Base-by-base conservation (phyloP, 1,140 invertebrate species). In the Lerema accius region DNA sequence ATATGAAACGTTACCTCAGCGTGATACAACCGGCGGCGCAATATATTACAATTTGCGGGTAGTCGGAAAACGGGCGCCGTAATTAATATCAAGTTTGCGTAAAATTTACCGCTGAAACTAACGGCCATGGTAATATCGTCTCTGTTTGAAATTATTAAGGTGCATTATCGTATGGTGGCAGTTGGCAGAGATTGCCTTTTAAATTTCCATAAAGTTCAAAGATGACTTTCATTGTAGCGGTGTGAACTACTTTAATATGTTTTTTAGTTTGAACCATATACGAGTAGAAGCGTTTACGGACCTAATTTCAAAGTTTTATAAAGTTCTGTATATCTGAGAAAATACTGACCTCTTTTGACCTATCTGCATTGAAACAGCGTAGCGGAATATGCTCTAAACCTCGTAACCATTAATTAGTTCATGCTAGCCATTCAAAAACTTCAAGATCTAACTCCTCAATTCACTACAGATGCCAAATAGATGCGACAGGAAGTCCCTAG, bases 61-160 rank as follows among this genome's bases (percentile, higher is more conserved):
- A 77, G 66, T 78, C 71, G 67, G 64, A 56, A 68, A 65, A 65
- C 69, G 49, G 64, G 60, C 73, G 65, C 32, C 60, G 76, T 84
- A 84, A 84, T 82, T 82, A 84, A 84, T 84, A 84, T 77, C 74
- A 84, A 79, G 78, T 84, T 81, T 69, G 76, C 63, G 45, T 67
- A 71, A 71, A 76, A 78, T 78, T 78, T 76, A 75, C 40, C 32
- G 42, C 63, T 49, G 19, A 42, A 14, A 6, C 10, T 17, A 6
- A 35, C 15, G 28, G 55, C 5, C 42, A 15, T 15, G 28, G 28
- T 42, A 67, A 67, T 69, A 67, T 71, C 51, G 58, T 46, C 59
- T 63, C 35, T 69, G 65, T 59, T 48, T 4, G 32, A 10, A 28
- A 42, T 14, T 0, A 7, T 37, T 45, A 67, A 28, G 48, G 55